These are phyloP conservation scores for Phylloscopus trochilus DNA, from an alignment of 2,113 vertebrate genomes.

Conservation along the genomic window DNA sequence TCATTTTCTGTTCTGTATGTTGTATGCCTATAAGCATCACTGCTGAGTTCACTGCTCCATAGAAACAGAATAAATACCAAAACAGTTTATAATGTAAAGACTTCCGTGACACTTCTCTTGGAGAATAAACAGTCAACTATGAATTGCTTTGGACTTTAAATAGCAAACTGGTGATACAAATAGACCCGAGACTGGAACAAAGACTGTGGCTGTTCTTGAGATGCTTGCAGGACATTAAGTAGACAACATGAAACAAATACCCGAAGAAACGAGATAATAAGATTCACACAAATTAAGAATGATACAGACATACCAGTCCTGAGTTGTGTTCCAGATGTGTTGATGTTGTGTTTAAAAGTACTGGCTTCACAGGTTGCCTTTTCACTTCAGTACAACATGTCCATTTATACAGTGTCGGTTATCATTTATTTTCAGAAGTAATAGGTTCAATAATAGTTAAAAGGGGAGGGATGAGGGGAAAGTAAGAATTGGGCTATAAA, in stretches of 20 bases:
- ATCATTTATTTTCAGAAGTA: neutral
- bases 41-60: neutral
- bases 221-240: neutral
- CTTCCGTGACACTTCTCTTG: neutral
- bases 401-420: neutral
- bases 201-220: neutral
- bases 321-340: neutral
- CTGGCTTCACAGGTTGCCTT: neutral
- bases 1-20: neutral
- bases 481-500: neutral
- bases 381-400: neutral
- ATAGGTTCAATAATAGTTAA: neutral
- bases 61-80: neutral
- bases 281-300: neutral
- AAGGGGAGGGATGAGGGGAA: rapidly evolving
- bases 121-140: neutral
- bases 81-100: neutral
- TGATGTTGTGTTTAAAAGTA: neutral
- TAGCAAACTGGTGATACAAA: neutral
- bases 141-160: neutral
- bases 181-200: neutral
- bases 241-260: neutral
- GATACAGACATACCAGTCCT: neutral
- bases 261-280: neutral
- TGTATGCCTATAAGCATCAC: neutral